Base-by-base conservation (phyloP, 2,113 vertebrate species). In the Gnathonemus echidnorhynchus region DNA sequence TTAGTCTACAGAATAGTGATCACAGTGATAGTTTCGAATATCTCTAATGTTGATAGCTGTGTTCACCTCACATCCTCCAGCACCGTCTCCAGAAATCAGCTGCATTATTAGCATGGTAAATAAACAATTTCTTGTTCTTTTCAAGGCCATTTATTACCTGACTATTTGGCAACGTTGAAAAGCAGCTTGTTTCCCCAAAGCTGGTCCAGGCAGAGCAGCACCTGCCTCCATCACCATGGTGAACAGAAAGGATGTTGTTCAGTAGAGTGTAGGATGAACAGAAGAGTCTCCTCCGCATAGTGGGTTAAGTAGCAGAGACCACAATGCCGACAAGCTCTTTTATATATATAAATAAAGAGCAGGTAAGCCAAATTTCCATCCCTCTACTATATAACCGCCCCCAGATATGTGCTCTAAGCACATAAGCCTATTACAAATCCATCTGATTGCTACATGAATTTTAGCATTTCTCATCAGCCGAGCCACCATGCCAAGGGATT, bases 361-460 rank as follows among this genome's bases (percentile, higher is more conserved):
- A 87, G 49, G 86, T 87, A 53, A 87, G 86, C n/a, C 46, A 87
- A 87, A 35, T 87, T 87, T 87, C 86, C 24, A 31, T 53, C 86
- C n/a, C 86, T 87, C 49, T 50, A 87, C 86, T 50, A 87, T 53
- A 52, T n/a, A 87, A n/a, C 86, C 49, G 0, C 86, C 49, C 49
- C 46, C 86, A 87, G 49, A 87, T 52, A 87, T 87, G 86, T 87
- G 86, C 49, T 87, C 49, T 87, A 87, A 87, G 86, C n/a, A 52
- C n/a, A 87, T 87, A 87, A 87, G 86, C 86, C 86, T 87, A 87
- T 87, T 87, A 87, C 86, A 87, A 87, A 87, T 87, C 86, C 49
- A 87, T 87, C 86, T 87, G 86, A 87, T 49, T 87, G 86, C 86
- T 87, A 87, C 49, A 52, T 27, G 86, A 27, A 87, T 48, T 86